Evolutionary conservation across 2,888 invertebrate genomes (phyloP), one percentile per base, ranked within the genome.

Genomic region (Drosophila prolongata): DNA sequence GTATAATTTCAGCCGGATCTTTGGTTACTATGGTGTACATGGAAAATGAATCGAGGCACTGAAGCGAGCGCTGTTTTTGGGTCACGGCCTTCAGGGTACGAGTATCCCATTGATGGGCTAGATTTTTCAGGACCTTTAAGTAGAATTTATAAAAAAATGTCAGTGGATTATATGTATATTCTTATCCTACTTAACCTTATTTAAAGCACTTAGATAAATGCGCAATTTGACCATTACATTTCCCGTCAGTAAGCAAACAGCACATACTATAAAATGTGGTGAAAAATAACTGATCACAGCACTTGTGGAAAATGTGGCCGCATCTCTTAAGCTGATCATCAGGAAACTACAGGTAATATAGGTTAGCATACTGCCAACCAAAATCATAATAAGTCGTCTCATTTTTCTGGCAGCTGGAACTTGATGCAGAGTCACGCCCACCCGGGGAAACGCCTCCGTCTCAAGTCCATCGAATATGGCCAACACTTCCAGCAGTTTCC

Each of bases 1-100:
- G 91, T 46, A 92, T 91, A 3, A 92, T 92, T 42, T 92, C 92
- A 1, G 80, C 76, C 0, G 91, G 91, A 77, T 91, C 89, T 53
- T 91, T 91, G 6, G 91, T 89, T 0, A 91, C 92, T 19, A 91
- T 91, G 0, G 91, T 91, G 75, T 92, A 91, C 90, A 92, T 91
- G 1, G 92, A 91, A 44, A 92, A 92, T 0, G 91, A 91, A 50
- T 91, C 91, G 13, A 91, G 57, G 19, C 91, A 91, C n/a, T 90
- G 91, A 46, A 91, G 71, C 0, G 91, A 91, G 1, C 90, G 87
- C 38, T 89, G 86, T 53, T 91, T 91, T 19, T 80, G 88, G 0
- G 80, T 77, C 6, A 80, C 79, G 0, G 82, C 75, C 43, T 79
- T 89, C 0, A 85, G 43, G 55, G 70, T 80, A 11, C 87, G 88